phyloP scores from a whole-genome alignment of 2,888 invertebrate genomes.

The Elaeidobius kamerunicus region DNA sequence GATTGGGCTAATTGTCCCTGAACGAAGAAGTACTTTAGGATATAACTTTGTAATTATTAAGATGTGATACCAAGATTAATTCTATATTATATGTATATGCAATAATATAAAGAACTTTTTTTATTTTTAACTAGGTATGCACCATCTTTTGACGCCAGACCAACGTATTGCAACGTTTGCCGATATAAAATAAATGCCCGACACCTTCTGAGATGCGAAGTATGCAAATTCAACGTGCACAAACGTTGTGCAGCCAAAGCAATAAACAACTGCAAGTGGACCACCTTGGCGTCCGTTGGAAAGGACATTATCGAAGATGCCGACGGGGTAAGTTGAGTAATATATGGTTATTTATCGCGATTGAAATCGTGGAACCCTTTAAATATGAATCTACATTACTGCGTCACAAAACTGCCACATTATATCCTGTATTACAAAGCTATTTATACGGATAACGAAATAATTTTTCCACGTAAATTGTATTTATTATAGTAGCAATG shows the following conservation, averaged over 20 bases:
- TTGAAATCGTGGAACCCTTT: neutral
- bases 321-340: constrained; percentile 74
- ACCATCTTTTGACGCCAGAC: constrained; percentile 83
- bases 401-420: no score
- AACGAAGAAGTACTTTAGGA: no score
- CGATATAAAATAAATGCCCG: constrained; percentile 90
- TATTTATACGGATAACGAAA: no score
- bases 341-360: neutral
- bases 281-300: constrained; percentile 91
- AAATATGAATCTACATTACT: no score
- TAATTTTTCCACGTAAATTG: no score
- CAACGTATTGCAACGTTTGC: constrained; percentile 97
- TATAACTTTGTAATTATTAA: no score
- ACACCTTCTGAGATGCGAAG: constrained; percentile 93
- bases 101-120: no score
- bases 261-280: constrained; percentile 96
- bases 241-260: constrained; percentile 92
- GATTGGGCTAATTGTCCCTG: no score
- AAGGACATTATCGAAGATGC: constrained; percentile 90
- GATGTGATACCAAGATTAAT: no score
- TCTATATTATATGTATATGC: no score
- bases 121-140: constrained; percentile 58
- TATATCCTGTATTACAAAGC: no score
- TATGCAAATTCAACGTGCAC: constrained; percentile 97
- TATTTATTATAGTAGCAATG: no score